Evolutionary conservation across 2,113 vertebrate species (phyloP).

Genomic region (Pseudorasbora parva): DNA sequence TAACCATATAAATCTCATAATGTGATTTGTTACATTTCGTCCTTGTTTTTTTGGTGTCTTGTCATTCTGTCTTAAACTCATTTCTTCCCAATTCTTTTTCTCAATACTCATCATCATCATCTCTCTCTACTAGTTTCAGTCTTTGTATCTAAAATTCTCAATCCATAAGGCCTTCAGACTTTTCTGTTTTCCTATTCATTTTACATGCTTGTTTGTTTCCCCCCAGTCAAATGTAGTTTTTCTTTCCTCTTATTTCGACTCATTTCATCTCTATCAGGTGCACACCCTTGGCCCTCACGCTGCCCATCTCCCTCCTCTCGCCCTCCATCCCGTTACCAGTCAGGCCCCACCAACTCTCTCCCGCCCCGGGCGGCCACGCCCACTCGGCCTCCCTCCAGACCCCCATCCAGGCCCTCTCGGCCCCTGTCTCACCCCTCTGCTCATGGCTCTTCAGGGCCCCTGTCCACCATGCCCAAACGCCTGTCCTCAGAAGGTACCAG

Average conservation of each 20-base stretch:
- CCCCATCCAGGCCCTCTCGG: constrained; percentile 98
- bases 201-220: not conserved
- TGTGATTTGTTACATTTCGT: not conserved
- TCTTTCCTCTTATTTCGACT: constrained; percentile 35
- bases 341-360: constrained; percentile 90
- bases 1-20: not conserved
- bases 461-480: constrained; percentile 98
- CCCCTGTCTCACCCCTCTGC: constrained; percentile 98
- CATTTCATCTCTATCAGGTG: constrained; percentile 87
- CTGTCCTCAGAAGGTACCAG: constrained; percentile 99
- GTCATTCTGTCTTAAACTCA: not conserved
- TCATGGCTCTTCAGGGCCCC: constrained; percentile 94
- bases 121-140: not conserved
- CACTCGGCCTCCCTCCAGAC: constrained; percentile 98
- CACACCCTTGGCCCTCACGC: constrained; percentile 98
- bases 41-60: constrained; percentile 6
- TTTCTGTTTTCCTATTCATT: not conserved
- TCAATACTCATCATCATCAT: not conserved
- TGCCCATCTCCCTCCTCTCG: constrained; percentile 99
- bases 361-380: constrained; percentile 97
- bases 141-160: constrained; percentile 57
- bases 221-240: constrained; percentile 31
- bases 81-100: not conserved
- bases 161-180: constrained; percentile 50
- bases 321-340: constrained; percentile 98